Conservation (phyloP, 2,888 invertebrate genomes). For the Silvanus unidentatus region DNA sequence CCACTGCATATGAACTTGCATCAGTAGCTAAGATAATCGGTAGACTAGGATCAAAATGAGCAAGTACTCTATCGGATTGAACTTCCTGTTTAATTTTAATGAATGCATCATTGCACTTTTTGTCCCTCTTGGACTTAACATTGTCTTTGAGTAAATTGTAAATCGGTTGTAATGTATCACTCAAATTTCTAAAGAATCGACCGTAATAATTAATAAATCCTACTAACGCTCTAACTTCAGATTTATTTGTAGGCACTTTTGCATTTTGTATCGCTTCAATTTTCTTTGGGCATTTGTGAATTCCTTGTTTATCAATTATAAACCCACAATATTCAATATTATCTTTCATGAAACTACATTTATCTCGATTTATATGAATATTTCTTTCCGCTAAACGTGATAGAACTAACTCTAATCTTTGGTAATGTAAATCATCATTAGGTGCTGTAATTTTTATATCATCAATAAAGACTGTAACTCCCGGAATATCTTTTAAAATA, state of each 20-base stretch:
- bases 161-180: constrained; percentile 10
- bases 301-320: constrained; percentile 14
- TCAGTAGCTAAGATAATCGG: constrained; percentile 10
- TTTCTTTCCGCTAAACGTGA: constrained; percentile 21
- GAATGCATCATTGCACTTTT: constrained; percentile 14
- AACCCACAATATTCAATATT: constrained; percentile 33
- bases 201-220: constrained; percentile 19
- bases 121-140: constrained; percentile 10
- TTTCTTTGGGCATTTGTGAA: constrained; percentile 12
- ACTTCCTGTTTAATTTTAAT: constrained; percentile 8
- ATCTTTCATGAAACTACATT: constrained; percentile 33
- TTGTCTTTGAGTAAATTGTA: constrained; percentile 7
- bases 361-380: constrained; percentile 28
- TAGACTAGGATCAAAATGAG: constrained; percentile 13
- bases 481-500: constrained; percentile 25
- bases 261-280: constrained; percentile 15
- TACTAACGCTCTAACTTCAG: constrained; percentile 13
- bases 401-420: constrained; percentile 24
- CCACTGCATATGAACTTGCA: constrained; percentile 12
- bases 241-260: constrained; percentile 8
- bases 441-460: constrained; percentile 31
- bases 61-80: constrained; percentile 4
- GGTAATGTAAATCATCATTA: constrained; percentile 18
- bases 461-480: constrained; percentile 30
- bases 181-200: constrained; percentile 12